Percentiles rank a stretch among this genome's conserved stretches.
phyloP scores from a whole-genome alignment of 2,113 vertebrate species.

The Nothobranchius furzeri region DNA sequence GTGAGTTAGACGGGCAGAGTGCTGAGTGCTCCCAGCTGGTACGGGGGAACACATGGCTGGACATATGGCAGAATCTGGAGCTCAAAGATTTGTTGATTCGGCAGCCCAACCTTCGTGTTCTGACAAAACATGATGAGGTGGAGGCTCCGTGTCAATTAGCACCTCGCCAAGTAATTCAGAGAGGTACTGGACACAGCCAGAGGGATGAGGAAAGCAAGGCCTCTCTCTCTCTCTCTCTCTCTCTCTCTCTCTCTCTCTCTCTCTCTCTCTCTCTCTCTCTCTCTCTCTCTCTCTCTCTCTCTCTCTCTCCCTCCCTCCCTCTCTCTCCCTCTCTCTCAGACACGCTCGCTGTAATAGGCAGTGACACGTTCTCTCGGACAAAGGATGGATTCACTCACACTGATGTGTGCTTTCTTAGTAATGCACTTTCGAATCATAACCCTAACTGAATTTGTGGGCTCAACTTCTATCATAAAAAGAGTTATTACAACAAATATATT shows the following conservation, averaged over 20 bases:
- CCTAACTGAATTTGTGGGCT: not conserved
- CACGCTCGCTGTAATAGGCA: constrained; percentile 29
- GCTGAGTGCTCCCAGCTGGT: constrained; percentile 65
- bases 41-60: constrained; percentile 55
- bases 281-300: not conserved
- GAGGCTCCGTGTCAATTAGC: constrained; percentile 59
- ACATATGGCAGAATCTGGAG: constrained; percentile 70
- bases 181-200: constrained; percentile 30
- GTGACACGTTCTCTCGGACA: constrained; percentile 39
- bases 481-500: not conserved
- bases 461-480: not conserved
- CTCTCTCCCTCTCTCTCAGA: not conserved
- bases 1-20: constrained; percentile 37
- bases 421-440: not conserved
- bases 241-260: too few relatives aligned
- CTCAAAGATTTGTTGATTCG: constrained; percentile 59
- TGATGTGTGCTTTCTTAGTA: not conserved
- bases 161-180: constrained; percentile 39
- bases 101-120: constrained; percentile 57
- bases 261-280: not conserved
- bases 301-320: not conserved
- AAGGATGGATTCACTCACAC: constrained; percentile 25
- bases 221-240: not conserved
- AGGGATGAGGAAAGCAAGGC: constrained; percentile 9
- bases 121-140: constrained; percentile 61